Conservation (phyloP, 2,113 vertebrate genomes). For the Marcusenius ussheri region DNA sequence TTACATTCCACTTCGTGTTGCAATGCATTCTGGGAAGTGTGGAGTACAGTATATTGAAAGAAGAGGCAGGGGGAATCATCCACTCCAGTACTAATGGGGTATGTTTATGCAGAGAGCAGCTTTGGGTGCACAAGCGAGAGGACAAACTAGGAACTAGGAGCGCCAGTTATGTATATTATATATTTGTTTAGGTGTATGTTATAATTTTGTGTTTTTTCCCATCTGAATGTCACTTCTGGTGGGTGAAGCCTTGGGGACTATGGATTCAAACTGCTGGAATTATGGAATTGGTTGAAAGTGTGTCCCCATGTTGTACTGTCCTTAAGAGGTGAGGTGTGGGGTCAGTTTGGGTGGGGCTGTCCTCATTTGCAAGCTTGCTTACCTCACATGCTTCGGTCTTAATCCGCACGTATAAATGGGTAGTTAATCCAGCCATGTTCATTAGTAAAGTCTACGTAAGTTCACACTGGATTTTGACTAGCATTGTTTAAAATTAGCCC, state of each 20-base stretch:
- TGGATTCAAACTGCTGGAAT: neutral
- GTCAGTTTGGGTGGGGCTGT: neutral
- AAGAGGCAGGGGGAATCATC: constrained; percentile 43
- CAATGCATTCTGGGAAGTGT: neutral
- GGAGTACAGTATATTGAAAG: constrained; percentile 36
- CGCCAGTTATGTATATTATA: neutral
- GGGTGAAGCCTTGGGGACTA: neutral
- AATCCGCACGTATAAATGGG: neutral
- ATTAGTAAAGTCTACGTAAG: neutral
- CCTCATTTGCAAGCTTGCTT: neutral
- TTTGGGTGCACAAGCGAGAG: neutral
- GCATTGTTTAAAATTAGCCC: neutral
- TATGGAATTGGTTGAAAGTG: neutral
- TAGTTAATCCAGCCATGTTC: neutral
- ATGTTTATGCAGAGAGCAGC: constrained; percentile 44
- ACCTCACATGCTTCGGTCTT: neutral
- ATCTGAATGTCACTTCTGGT: neutral
- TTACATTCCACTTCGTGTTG: neutral
- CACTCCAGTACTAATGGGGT: constrained; percentile 46
- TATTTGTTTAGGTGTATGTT: neutral
- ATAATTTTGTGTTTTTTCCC: neutral
- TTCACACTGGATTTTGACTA: neutral
- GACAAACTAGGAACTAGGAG: neutral
- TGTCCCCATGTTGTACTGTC: neutral
- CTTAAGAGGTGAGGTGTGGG: neutral